Evolutionary conservation across 2,888 invertebrate genomes (phyloP), one percentile per base, ranked within the genome.

Genomic region (Zhuqinia jingwanae): DNA sequence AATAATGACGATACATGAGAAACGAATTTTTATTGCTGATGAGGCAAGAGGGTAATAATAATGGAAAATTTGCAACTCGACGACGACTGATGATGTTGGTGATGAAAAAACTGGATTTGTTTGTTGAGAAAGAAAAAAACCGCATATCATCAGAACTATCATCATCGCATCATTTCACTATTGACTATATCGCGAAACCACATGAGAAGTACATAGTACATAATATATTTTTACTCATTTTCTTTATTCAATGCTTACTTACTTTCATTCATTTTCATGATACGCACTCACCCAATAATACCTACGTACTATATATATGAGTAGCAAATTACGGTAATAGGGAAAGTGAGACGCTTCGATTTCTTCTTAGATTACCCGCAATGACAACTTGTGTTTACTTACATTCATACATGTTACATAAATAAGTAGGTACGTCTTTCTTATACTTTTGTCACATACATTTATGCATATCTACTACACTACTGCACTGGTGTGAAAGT

Each of bases 101-200:
- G 60, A 60, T 15, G 60, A 60, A 60, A 60, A 25, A 60, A 60
- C 60, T 30, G 27, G 60, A 27, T 60, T 60, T 30, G 60, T 25
- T 27, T 60, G 27, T 27, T 15, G 1, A 60, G 30, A 60, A 60
- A 30, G 60, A 27, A 30, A n/a, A 30, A 27, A 30, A 60, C n/a
- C n/a, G n/a, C n/a, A n/a, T n/a, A n/a, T n/a, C n/a, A n/a, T n/a
- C n/a, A n/a, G n/a, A n/a, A n/a, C n/a, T n/a, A n/a, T n/a, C n/a
- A n/a, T n/a, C n/a, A n/a, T n/a, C n/a, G n/a, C n/a, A n/a, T n/a
- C n/a, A n/a, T n/a, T n/a, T n/a, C n/a, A n/a, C n/a, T n/a, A n/a
- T n/a, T n/a, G n/a, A n/a, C n/a, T n/a, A n/a, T n/a, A n/a, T n/a
- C n/a, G n/a, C n/a, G n/a, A n/a, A n/a, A n/a, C n/a, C n/a, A n/a